A percentile compares a stretch with the other conserved stretches of the same genome.
Conservation (phyloP, 2,113 vertebrate genomes). For the Ailuropoda melanoleuca region DNA sequence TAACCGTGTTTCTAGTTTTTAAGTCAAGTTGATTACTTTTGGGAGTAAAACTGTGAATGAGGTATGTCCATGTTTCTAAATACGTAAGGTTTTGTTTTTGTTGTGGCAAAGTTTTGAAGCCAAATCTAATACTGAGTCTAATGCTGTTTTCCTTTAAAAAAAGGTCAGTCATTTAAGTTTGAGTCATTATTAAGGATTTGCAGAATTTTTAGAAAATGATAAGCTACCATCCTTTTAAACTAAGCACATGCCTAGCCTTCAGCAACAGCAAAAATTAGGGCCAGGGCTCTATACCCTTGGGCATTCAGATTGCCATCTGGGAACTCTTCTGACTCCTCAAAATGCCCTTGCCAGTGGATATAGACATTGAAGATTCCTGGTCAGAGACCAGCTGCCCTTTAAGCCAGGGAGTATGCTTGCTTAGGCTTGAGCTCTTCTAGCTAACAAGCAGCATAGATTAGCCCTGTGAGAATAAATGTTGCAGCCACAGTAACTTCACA, state of each 20-base stretch:
- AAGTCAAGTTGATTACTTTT: constrained; percentile 21
- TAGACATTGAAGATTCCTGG: background rate
- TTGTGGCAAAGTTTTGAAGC: background rate
- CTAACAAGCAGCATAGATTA: background rate
- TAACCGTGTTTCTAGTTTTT: constrained; percentile 31
- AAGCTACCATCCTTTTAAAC: background rate
- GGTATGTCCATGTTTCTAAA: background rate
- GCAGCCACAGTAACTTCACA: background rate
- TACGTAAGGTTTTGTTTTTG: constrained; percentile 15
- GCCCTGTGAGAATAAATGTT: background rate
- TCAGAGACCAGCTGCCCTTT: constrained; percentile 43
- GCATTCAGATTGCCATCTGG: constrained; percentile 38
- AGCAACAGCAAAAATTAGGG: background rate
- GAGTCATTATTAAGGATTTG: background rate
- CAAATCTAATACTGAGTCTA: constrained; percentile 15
- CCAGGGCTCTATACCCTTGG: background rate
- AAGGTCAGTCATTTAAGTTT: constrained; percentile 1
- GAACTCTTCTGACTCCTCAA: constrained; percentile 3
- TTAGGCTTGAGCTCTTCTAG: background rate
- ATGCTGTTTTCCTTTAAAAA: background rate
- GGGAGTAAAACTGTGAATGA: constrained; percentile 38
- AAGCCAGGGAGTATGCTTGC: background rate
- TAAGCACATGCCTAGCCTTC: background rate
- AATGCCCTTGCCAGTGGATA: constrained; percentile 17
- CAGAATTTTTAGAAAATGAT: constrained; percentile 28